Evolutionary conservation across 1,140 invertebrate species (phyloP), one percentile per base, ranked within the genome.

Genomic region (Doryteuthis pealeii): DNA sequence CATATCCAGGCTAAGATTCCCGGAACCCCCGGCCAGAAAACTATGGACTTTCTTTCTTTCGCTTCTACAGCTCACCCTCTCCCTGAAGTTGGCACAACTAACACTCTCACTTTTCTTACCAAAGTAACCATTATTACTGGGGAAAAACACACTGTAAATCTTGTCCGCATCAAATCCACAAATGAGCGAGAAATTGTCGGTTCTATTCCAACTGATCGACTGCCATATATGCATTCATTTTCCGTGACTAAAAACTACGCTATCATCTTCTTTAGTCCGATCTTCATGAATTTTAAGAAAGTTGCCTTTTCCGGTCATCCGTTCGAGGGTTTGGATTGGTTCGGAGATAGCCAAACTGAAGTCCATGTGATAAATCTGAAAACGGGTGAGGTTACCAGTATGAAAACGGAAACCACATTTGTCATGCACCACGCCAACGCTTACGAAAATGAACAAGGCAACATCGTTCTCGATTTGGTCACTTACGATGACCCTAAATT

Each of bases 141-240:
- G 43, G 76, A 76, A 69, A 75, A 77, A 15, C 79, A 84, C 26
- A 79, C 72, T 30, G 80, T 84, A 28, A 79, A 73, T 33, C 68
- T 84, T 28, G 73, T 82, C 10, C 73, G 83, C 58, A 78, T 84
- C n/a, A 74, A 76, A 30, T 80, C 81, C 10, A 65, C 76, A 22
- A 54, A 72, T 26, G 28, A 79, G 2, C 73, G 83, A 14, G 80
- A 82, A 58, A 58, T 81, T 12, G 74, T 86, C 31, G 79, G 80
- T 0, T 49, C 71, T 22, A 83, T 81, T 81, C 40, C 77, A 1
- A 79, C 85, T n/a, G 78, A 80, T 28, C 76, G 76, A 32, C 74
- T 82, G 26, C 82, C 81, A 1, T 86, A 86, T 74, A 84, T 85
- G 82, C 85, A 86, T 71, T 85, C 82, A 4, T 84, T 86, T 75